Conservation (phyloP, 1,140 invertebrate genomes). For the Lordiphosa stackelbergi region DNA sequence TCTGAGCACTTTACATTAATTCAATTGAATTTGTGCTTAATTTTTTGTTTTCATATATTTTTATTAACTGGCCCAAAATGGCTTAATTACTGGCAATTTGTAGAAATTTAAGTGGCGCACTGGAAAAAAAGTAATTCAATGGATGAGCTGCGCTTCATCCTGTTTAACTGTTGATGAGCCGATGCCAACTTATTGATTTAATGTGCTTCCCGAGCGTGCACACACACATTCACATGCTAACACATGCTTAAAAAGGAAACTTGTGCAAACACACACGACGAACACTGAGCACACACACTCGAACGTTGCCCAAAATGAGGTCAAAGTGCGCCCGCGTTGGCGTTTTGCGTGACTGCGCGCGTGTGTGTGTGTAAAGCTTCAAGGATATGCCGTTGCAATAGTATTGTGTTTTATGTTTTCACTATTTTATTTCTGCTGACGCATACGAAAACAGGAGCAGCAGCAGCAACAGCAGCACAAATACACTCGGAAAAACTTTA, state of each 20-base stretch:
- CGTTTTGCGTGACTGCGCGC: constrained; percentile 38
- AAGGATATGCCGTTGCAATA: constrained; percentile 50
- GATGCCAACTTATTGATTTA: constrained; percentile 61
- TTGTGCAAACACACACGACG: constrained; percentile 35
- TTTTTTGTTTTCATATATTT: constrained; percentile 22
- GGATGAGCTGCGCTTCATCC: constrained; percentile 13
- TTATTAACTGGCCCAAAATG: constrained; percentile 64
- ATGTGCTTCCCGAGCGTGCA: constrained; percentile 44
- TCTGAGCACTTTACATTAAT: constrained; percentile 29
- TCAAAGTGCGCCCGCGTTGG: constrained; percentile 56
- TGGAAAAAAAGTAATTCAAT: constrained; percentile 8
- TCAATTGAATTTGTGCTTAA: constrained; percentile 44
- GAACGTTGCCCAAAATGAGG: constrained; percentile 58
- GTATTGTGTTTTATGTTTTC: constrained; percentile 68
- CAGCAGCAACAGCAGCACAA: not conserved
- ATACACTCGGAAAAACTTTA: constrained; percentile 3
- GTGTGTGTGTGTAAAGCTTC: constrained; percentile 30
- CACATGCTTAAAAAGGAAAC: constrained; percentile 45
- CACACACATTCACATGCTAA: constrained; percentile 12
- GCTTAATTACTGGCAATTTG: constrained; percentile 61
- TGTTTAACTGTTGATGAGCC: constrained; percentile 45
- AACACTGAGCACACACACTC: constrained; percentile 31
- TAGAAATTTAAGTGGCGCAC: constrained; percentile 36
- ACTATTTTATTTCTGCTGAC: constrained; percentile 72
- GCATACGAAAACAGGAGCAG: constrained; percentile 36